Evolutionary conservation across 2,888 invertebrate species (phyloP).

Genomic region (Brachyopa scutellaris): DNA sequence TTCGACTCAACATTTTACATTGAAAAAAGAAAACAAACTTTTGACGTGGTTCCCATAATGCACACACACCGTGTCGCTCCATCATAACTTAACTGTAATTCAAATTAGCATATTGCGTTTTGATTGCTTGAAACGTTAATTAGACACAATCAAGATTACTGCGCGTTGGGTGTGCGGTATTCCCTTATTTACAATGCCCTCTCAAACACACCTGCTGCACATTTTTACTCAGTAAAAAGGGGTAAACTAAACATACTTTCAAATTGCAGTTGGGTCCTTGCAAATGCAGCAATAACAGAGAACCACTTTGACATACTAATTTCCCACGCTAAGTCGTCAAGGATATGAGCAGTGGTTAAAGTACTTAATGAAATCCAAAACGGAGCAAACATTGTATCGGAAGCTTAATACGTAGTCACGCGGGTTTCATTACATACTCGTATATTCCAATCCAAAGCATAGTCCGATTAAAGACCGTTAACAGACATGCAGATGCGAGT

Average conservation of each 20-base stretch:
- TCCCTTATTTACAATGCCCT: constrained; percentile 19
- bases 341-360: constrained; percentile 50
- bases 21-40: too few species aligned
- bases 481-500: constrained; percentile 46
- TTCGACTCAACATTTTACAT: too few species aligned
- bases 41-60: too few species aligned
- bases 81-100: constrained; percentile 50
- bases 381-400: constrained; percentile 44
- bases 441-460: too few species aligned
- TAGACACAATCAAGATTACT: constrained; percentile 67
- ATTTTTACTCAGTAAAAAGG: background rate
- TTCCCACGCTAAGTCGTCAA: constrained; percentile 72
- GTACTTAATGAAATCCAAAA: constrained; percentile 35
- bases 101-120: constrained; percentile 72
- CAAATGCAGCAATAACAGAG: constrained; percentile 40
- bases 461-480: constrained; percentile 54
- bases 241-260: background rate
- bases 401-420: constrained; percentile 38
- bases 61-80: too few species aligned
- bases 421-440: too few species aligned
- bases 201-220: background rate
- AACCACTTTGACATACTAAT: constrained; percentile 62
- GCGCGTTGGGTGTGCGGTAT: constrained; percentile 14
- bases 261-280: constrained; percentile 32
- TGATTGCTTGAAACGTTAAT: constrained; percentile 70